Evolutionary conservation across 2,113 vertebrate genomes (phyloP).

Genomic region (Octodon degus): DNA sequence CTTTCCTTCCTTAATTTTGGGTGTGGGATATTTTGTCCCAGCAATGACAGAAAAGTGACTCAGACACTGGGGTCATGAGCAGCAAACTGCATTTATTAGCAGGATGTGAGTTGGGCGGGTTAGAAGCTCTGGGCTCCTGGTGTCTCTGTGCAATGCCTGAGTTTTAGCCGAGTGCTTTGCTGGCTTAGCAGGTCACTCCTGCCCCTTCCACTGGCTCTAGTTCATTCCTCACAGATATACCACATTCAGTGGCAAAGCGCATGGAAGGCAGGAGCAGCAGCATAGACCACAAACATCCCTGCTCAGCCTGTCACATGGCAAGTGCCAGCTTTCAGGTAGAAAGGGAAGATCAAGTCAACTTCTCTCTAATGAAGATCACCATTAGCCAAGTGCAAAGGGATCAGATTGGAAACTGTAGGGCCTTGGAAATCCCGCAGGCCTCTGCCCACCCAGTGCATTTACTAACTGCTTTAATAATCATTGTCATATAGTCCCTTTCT

Average conservation of each 20-base stretch:
- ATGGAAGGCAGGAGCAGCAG: neutral
- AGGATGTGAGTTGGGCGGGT: neutral
- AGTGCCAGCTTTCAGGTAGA: neutral
- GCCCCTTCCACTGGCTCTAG: neutral
- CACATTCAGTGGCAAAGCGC: neutral
- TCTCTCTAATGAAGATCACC: neutral
- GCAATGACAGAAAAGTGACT: too few relatives aligned
- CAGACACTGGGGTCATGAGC: neutral
- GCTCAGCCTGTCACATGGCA: neutral
- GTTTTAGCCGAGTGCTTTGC: neutral
- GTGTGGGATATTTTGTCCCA: too few relatives aligned
- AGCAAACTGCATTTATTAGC: conserved; percentile 2
- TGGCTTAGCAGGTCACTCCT: neutral
- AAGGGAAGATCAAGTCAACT: neutral
- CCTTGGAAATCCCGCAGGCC: neutral
- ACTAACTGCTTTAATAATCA: neutral
- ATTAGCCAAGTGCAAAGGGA: neutral
- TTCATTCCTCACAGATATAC: neutral
- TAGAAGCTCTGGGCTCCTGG: neutral
- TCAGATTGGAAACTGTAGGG: neutral
- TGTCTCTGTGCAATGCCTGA: neutral
- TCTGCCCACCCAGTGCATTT: neutral
- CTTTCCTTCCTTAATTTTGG: too few relatives aligned
- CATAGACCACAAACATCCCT: neutral
- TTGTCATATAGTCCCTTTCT: neutral